Evolutionary conservation across 2,888 invertebrate species (phyloP).

Genomic region (Rambutsinella grinnellia): DNA sequence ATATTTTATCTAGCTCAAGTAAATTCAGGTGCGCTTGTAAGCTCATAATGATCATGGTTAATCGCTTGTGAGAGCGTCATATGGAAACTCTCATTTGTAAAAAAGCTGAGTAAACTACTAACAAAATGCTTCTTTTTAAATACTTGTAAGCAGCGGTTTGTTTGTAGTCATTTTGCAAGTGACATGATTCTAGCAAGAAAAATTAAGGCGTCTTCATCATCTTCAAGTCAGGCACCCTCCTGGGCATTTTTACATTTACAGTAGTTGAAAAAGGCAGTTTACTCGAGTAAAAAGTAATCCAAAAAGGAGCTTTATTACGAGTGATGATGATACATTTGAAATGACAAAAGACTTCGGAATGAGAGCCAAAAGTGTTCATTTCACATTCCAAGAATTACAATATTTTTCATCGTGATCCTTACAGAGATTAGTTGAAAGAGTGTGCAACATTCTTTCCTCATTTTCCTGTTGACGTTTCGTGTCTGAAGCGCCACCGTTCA

Average conservation of each 20-base stretch:
- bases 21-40: background rate
- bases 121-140: background rate
- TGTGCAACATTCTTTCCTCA: background rate
- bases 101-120: background rate
- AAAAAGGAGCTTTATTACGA: background rate
- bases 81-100: background rate
- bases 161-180: background rate
- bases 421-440: background rate
- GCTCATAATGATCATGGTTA: background rate
- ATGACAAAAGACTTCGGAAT: background rate
- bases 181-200: background rate
- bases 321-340: background rate
- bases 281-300: background rate
- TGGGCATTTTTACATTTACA: background rate
- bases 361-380: background rate
- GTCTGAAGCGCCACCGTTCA: background rate
- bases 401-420: conserved; percentile 8
- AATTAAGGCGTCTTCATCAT: background rate
- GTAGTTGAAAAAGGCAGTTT: background rate
- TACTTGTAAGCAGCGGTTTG: background rate
- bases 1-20: conserved; percentile 7
- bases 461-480: background rate
- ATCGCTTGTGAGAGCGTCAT: background rate
- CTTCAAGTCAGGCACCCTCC: background rate
- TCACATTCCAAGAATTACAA: conserved; percentile 21